Conservation (phyloP, 2,888 invertebrate species). For the Deilephila elpenor region DNA sequence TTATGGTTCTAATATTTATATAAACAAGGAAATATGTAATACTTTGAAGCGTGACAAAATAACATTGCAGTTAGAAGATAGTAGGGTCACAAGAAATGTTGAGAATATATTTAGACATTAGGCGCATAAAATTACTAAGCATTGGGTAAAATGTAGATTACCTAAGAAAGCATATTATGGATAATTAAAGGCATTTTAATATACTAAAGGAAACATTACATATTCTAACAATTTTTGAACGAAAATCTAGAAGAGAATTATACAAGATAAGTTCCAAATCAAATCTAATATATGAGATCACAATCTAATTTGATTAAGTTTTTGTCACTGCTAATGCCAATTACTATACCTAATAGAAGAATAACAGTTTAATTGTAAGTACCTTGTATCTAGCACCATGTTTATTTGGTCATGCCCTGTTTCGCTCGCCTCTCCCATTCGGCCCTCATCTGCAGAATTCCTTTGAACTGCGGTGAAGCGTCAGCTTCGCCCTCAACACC, state of each 20-base stretch:
- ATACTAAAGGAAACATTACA: too few species aligned
- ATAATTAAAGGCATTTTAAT: too few species aligned
- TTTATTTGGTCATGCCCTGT: constrained; percentile 87
- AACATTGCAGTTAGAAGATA: too few species aligned
- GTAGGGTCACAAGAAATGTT: too few species aligned
- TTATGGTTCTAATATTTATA: too few species aligned
- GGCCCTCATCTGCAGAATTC: constrained; percentile 89
- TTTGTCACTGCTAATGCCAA: constrained; percentile 16
- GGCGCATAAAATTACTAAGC: too few species aligned
- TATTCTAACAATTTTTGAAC: not conserved
- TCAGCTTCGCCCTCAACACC: constrained; percentile 67
- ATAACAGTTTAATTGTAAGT: constrained; percentile 31
- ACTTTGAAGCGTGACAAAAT: too few species aligned
- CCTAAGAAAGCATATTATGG: too few species aligned
- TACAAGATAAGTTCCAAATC: not conserved
- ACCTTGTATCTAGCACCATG: constrained; percentile 76
- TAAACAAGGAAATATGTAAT: too few species aligned
- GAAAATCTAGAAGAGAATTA: not conserved
- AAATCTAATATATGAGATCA: not conserved
- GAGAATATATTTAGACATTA: too few species aligned
- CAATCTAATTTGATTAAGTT: not conserved
- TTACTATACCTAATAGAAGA: constrained; percentile 23
- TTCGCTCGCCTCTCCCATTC: constrained; percentile 92
- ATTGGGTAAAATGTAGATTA: too few species aligned
- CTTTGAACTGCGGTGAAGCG: constrained; percentile 86